Percentiles rank a stretch among this genome's conserved stretches.
Evolutionary conservation across 2,797 vertebrate genomes (phyloP).

Genomic region (Carcharodon carcharias): DNA sequence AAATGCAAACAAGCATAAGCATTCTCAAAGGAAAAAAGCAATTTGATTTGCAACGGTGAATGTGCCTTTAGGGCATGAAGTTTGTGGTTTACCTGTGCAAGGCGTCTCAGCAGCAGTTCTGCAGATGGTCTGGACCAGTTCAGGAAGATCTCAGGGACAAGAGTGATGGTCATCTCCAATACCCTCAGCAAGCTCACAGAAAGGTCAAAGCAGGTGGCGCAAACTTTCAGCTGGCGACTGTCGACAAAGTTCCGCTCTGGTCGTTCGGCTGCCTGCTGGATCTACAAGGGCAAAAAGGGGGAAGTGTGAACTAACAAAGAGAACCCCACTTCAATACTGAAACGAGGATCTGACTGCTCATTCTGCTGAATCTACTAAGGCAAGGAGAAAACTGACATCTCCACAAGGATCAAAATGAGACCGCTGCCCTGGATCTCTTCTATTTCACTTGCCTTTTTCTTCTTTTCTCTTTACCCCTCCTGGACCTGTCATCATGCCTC

Average conservation of each 20-base stretch:
- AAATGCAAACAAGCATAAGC: neutral
- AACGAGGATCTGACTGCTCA: neutral
- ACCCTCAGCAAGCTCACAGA: slow-evolving; percentile 92
- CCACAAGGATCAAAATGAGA: neutral
- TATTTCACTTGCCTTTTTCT: neutral
- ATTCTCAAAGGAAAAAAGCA: neutral
- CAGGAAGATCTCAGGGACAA: slow-evolving; percentile 89
- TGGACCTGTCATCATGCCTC: neutral
- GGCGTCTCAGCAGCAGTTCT: slow-evolving; percentile 82
- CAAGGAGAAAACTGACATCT: neutral
- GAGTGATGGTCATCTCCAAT: slow-evolving; percentile 89
- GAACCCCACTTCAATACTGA: neutral
- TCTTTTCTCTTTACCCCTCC: neutral
- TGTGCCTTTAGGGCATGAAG: neutral
- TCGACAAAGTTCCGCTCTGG: slow-evolving; percentile 95
- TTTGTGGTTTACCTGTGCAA: slow-evolving; percentile 75
- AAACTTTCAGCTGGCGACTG: slow-evolving; percentile 93
- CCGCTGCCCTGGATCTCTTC: neutral
- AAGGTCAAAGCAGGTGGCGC: slow-evolving; percentile 96
- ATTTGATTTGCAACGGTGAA: neutral
- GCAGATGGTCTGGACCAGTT: slow-evolving; percentile 86
- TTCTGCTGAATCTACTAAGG: slow-evolving; percentile 69
- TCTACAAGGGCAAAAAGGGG: slow-evolving; percentile 56
- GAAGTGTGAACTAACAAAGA: neutral
- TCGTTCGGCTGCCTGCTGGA: slow-evolving; percentile 94